A percentile compares a stretch with the other conserved stretches of the same genome.
phyloP scores from a whole-genome alignment of 2,113 vertebrate species.

The Dipodomys merriami region DNA sequence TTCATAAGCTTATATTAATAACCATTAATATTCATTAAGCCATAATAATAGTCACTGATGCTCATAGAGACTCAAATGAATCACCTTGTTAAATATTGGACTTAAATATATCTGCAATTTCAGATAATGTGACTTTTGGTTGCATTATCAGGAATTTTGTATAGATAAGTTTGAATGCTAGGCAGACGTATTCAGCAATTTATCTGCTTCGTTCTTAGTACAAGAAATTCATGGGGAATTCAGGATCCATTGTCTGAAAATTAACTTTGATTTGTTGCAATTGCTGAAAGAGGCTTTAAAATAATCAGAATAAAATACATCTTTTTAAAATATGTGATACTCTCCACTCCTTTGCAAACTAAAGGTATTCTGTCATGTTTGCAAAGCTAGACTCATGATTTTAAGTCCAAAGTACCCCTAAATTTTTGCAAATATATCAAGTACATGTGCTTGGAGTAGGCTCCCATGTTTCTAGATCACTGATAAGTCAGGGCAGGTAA shows the following conservation, averaged over 20 bases:
- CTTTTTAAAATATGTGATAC: not conserved
- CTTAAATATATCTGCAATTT: not conserved
- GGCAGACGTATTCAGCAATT: not conserved
- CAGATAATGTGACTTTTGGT: not conserved
- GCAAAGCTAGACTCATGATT: slow-evolving; percentile 47
- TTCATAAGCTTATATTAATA: not conserved
- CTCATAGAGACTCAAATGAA: not conserved
- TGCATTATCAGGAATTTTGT: not conserved
- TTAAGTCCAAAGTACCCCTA: slow-evolving; percentile 15
- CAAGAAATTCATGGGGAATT: not conserved
- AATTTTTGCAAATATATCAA: slow-evolving; percentile 54
- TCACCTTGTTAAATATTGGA: not conserved
- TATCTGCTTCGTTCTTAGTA: not conserved
- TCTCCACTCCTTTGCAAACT: not conserved
- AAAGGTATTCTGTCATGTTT: slow-evolving; percentile 57
- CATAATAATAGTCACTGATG: not conserved
- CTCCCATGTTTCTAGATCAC: not conserved
- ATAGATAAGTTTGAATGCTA: not conserved
- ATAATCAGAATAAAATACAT: slow-evolving; percentile 8
- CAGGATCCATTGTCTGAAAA: not conserved
- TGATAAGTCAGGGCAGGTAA: not conserved
- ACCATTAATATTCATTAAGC: not conserved
- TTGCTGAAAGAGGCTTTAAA: slow-evolving; percentile 40
- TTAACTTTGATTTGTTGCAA: slow-evolving; percentile 43
- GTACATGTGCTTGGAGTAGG: not conserved